phyloP scores from a whole-genome alignment of 2,797 vertebrate species.

The Luscinia megarhynchos region DNA sequence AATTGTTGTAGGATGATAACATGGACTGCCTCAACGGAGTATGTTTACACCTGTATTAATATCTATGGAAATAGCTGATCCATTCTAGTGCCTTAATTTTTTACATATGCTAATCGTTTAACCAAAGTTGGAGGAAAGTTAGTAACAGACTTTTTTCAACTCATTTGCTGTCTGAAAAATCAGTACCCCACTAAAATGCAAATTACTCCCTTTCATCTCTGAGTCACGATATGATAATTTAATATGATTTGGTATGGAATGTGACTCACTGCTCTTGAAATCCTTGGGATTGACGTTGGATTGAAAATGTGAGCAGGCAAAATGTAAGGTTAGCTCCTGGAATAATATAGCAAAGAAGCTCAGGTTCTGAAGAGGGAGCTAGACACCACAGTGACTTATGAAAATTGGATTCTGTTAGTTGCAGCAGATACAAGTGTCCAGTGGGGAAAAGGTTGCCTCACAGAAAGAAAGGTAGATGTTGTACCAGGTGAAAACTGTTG shows the following conservation, averaged over 20 bases:
- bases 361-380: background rate
- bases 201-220: slow-evolving; percentile 34
- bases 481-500: background rate
- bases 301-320: background rate
- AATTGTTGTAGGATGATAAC: background rate
- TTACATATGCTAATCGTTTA: background rate
- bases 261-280: slow-evolving; percentile 53
- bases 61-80: background rate
- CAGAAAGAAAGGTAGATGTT: background rate
- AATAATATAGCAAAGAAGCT: background rate
- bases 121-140: background rate
- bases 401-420: background rate
- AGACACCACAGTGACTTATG: background rate
- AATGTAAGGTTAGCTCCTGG: background rate
- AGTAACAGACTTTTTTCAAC: background rate
- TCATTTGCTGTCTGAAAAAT: slow-evolving; percentile 24
- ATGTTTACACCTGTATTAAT: background rate
- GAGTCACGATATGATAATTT: slow-evolving; percentile 46
- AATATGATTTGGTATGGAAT: background rate
- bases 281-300: background rate
- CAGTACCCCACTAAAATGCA: slow-evolving; percentile 5
- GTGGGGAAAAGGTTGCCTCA: background rate
- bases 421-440: background rate
- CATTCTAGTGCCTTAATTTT: background rate
- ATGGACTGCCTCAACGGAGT: background rate